These are phyloP conservation scores for Emydocephalus ijimae DNA, from an alignment of 2,113 vertebrate species.

Conservation along the genomic window DNA sequence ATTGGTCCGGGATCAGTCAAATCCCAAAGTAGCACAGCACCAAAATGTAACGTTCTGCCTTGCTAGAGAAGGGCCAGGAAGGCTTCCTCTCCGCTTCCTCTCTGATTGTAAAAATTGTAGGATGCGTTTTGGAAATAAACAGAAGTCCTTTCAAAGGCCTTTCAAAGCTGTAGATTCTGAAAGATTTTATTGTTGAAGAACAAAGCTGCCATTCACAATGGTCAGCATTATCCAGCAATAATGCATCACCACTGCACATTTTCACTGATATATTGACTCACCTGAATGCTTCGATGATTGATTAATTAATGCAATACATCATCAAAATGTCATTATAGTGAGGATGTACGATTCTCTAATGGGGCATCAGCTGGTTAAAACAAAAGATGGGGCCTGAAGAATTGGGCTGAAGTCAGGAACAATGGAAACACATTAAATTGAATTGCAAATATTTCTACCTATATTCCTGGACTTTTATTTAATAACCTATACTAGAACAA, in stretches of 20 bases:
- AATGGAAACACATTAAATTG: background rate
- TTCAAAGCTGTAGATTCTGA: background rate
- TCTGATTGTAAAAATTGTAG: background rate
- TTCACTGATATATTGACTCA: conserved; percentile 1
- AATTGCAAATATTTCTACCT: background rate
- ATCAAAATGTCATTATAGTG: conserved; percentile 27
- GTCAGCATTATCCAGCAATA: conserved; percentile 11
- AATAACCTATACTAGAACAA: background rate
- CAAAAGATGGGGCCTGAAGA: background rate
- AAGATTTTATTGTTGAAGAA: conserved; percentile 26
- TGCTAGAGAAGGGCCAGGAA: background rate
- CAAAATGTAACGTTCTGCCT: conserved; percentile 10
- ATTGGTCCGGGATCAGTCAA: background rate
- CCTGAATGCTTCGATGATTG: conserved; percentile 1
- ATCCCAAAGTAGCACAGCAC: background rate
- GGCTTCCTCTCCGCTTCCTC: conserved; percentile 5
- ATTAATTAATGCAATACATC: background rate
- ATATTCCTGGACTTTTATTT: conserved; percentile 3
- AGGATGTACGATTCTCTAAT: conserved; percentile 7
- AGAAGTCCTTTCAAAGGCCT: background rate
- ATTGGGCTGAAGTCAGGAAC: background rate
- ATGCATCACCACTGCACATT: background rate
- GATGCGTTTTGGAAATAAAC: background rate
- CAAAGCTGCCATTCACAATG: background rate
- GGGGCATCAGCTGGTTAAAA: background rate